Conservation (phyloP, 2,888 invertebrate species). For the Acholoe squamosa region DNA sequence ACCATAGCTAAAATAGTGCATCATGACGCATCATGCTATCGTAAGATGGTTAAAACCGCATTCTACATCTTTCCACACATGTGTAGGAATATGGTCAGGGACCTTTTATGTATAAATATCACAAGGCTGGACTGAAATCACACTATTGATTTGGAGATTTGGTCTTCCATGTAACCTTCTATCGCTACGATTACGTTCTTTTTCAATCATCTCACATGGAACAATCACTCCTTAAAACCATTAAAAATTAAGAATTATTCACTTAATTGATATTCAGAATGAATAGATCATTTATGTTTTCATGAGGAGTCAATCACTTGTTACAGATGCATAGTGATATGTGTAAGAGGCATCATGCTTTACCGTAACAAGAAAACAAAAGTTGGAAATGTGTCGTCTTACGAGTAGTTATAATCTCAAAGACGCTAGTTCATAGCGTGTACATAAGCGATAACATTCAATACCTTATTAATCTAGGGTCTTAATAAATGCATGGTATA, state of each 20-base stretch:
- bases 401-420: too few relatives aligned
- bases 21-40: too few relatives aligned
- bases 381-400: background rate
- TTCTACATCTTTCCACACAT: background rate
- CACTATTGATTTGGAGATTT: conserved; percentile 2
- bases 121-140: conserved; percentile 24
- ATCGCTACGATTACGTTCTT: background rate
- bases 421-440: too few relatives aligned
- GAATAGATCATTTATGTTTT: background rate
- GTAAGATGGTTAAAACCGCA: too few relatives aligned
- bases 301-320: background rate
- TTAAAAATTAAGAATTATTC: too few relatives aligned
- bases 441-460: background rate
- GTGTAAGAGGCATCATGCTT: conserved; percentile 2
- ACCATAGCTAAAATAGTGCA: too few relatives aligned
- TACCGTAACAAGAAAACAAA: background rate
- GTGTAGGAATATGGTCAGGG: conserved; percentile 17
- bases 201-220: background rate
- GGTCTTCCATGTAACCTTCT: background rate
- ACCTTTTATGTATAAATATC: conserved; percentile 36
- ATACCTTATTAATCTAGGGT: background rate
- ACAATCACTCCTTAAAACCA: too few relatives aligned
- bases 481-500: background rate
- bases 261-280: background rate
- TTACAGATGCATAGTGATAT: conserved; percentile 22